phyloP scores from a whole-genome alignment of 2,113 vertebrate species.

The Labrus mixtus region DNA sequence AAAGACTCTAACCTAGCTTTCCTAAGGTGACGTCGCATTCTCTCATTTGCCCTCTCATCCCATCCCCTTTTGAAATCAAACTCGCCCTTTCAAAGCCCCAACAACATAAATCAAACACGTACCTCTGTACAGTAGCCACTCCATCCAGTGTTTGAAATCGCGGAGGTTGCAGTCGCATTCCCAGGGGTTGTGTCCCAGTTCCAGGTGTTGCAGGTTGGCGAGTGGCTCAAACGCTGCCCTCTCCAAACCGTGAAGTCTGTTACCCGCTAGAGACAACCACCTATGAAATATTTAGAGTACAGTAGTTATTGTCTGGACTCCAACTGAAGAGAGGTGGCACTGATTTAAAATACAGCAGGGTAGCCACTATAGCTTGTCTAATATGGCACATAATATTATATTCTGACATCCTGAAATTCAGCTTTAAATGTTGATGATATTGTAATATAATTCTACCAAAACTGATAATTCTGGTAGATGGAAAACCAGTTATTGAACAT shows the following conservation, averaged over 20 bases:
- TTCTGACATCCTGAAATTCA: not conserved
- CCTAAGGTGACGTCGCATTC: not conserved
- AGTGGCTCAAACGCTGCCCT: constrained; percentile 95
- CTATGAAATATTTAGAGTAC: constrained; percentile 44
- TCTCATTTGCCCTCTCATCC: constrained; percentile 1
- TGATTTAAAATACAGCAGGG: not conserved
- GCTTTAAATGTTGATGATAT: not conserved
- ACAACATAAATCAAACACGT: constrained; percentile 31
- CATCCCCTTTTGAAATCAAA: constrained; percentile 9
- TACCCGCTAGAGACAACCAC: constrained; percentile 93
- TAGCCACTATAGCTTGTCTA: not conserved
- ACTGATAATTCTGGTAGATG: no score
- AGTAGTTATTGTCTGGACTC: not conserved
- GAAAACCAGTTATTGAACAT: no score
- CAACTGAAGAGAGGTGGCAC: not conserved
- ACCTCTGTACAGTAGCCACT: constrained; percentile 99
- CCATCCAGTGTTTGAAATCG: constrained; percentile 99
- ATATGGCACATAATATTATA: not conserved
- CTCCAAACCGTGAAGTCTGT: constrained; percentile 93
- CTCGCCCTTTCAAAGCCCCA: constrained; percentile 15
- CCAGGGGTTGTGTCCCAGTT: constrained; percentile 97
- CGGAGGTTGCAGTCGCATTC: constrained; percentile 98
- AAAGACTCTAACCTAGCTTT: constrained; percentile 8
- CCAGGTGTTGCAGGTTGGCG: constrained; percentile 90
- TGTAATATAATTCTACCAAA: not conserved